Evolutionary conservation across 1,140 invertebrate genomes (phyloP).

Genomic region (Drosophila watanabei): DNA sequence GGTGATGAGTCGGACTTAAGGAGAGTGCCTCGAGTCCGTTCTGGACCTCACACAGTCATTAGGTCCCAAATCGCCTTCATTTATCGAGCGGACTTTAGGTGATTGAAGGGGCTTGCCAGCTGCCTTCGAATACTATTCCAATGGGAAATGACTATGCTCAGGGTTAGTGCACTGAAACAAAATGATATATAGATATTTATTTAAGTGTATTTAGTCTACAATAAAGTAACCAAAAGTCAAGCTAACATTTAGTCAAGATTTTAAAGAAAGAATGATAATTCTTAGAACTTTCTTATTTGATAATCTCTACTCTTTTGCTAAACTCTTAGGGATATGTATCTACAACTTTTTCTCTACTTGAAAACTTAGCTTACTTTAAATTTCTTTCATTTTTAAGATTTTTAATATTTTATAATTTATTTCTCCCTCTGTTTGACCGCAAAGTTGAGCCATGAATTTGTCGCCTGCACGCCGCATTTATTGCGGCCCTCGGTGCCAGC

Average conservation of each 20-base stretch:
- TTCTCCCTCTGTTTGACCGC: slow-evolving; percentile 23
- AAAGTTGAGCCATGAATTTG: slow-evolving; percentile 62
- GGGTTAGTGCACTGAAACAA: slow-evolving; percentile 1
- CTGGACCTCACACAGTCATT: slow-evolving; percentile 50
- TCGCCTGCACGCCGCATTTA: slow-evolving; percentile 55
- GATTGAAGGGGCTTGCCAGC: slow-evolving; percentile 46
- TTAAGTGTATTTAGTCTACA: neutral
- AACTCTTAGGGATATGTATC: too few relatives aligned
- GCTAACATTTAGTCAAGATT: too few relatives aligned
- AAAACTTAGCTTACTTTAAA: too few relatives aligned
- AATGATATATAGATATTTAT: neutral
- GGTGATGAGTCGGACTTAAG: slow-evolving; percentile 8
- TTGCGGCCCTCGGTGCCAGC: slow-evolving; percentile 62
- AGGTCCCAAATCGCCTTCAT: slow-evolving; percentile 44
- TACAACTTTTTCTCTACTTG: neutral
- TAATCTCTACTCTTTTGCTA: too few relatives aligned
- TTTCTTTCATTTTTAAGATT: neutral
- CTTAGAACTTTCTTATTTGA: accelerated
- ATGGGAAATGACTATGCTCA: slow-evolving; percentile 20
- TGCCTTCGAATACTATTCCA: slow-evolving; percentile 15
- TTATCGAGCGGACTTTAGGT: slow-evolving; percentile 48
- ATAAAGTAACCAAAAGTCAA: too few relatives aligned
- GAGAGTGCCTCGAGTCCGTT: slow-evolving; percentile 25
- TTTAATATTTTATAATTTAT: neutral
- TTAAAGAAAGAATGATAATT: neutral